phyloP scores from a whole-genome alignment of 2,888 invertebrate genomes.

The Tribolium freemani region DNA sequence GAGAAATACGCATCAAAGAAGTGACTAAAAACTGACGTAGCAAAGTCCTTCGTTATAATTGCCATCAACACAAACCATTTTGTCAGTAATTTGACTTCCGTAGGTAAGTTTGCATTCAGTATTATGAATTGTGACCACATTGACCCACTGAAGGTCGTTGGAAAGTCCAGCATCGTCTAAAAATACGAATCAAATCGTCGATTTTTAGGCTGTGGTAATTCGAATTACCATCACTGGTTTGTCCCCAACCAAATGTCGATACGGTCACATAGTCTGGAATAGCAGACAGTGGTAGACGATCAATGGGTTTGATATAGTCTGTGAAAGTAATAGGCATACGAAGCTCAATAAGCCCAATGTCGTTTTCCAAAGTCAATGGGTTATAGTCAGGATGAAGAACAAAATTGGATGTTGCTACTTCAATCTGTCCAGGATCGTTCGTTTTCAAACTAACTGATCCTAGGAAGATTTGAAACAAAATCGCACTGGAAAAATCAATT shows the following conservation, averaged over 20 bases:
- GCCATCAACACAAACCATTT: slow-evolving; percentile 11
- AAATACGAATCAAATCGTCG: neutral
- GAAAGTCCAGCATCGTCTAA: slow-evolving; percentile 3
- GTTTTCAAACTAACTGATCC: neutral
- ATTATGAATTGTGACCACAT: neutral
- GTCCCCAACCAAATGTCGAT: slow-evolving; percentile 12
- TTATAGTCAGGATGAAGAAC: slow-evolving; percentile 18
- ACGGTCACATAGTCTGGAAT: neutral
- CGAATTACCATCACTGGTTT: slow-evolving; percentile 12
- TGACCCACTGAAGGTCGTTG: neutral
- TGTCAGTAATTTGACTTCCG: neutral
- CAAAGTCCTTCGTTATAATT: slow-evolving; percentile 20
- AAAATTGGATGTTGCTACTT: neutral
- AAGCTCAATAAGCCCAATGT: slow-evolving; percentile 10
- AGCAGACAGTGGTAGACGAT: neutral
- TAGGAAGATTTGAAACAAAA: neutral
- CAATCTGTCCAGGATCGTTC: neutral
- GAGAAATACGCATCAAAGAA: neutral
- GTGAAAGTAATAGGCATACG: slow-evolving; percentile 1
- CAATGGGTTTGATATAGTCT: neutral
- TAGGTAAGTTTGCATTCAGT: neutral
- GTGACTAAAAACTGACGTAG: neutral
- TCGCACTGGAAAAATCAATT: slow-evolving; percentile 2
- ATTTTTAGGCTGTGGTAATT: neutral
- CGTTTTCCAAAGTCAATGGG: neutral